Conservation (phyloP, 2,888 invertebrate genomes). For the Dicyrtoma fusca region DNA sequence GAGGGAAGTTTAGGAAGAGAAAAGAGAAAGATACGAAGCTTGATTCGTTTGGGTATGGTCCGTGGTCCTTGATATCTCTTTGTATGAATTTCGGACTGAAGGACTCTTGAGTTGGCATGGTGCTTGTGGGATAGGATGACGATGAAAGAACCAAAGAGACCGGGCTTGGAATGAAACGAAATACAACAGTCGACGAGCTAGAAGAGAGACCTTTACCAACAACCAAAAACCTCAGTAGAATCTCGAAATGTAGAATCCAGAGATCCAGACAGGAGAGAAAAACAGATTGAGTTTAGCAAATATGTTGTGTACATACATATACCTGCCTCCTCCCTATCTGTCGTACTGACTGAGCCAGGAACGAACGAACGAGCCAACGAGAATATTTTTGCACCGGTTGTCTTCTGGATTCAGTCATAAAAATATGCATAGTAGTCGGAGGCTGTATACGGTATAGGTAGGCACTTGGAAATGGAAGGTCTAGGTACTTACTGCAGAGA, state of each 20-base stretch:
- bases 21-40: slow-evolving; percentile 17
- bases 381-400: slow-evolving; percentile 30
- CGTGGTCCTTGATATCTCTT: slow-evolving; percentile 54
- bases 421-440: background rate
- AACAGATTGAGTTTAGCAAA: background rate
- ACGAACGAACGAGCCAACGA: slow-evolving; percentile 15
- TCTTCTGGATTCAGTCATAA: slow-evolving; percentile 2
- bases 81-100: slow-evolving; percentile 57
- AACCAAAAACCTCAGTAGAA: too few relatives aligned
- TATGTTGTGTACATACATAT: too few relatives aligned
- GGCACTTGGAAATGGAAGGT: background rate
- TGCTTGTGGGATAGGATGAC: slow-evolving; percentile 46
- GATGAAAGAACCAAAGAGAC: slow-evolving; percentile 35
- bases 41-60: slow-evolving; percentile 38
- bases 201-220: background rate
- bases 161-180: slow-evolving; percentile 22
- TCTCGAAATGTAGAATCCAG: background rate
- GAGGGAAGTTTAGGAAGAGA: slow-evolving; percentile 14
- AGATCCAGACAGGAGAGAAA: slow-evolving; percentile 8
- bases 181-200: background rate
- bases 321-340: too few relatives aligned
- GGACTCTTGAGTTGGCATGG: slow-evolving; percentile 56
- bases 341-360: too few relatives aligned
- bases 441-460: background rate
- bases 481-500: background rate